phyloP scores from a whole-genome alignment of 2,113 vertebrate genomes.

The Oreochromis niloticus region DNA sequence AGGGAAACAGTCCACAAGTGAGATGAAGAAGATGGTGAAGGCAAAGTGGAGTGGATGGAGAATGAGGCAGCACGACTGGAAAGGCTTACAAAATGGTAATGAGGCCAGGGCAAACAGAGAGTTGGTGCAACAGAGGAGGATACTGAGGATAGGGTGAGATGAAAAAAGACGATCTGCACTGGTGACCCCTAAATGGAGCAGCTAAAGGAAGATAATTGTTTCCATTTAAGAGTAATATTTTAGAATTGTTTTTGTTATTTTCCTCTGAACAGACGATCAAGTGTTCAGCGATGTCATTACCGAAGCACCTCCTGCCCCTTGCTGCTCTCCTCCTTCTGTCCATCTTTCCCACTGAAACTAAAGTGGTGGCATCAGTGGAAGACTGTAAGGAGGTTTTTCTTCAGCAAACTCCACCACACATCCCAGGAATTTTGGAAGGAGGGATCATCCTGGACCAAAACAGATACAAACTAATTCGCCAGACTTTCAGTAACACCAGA shows the following conservation, averaged over 20 bases:
- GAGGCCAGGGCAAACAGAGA: neutral
- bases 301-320: neutral
- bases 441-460: neutral
- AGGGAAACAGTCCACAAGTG: rapidly evolving
- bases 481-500: neutral
- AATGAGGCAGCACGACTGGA: neutral
- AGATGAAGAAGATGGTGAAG: neutral
- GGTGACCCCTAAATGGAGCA: rapidly evolving
- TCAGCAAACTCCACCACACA: neutral
- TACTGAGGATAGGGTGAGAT: neutral
- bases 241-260: neutral
- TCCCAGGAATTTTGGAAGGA: neutral
- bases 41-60: neutral
- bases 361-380: neutral
- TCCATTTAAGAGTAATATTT: neutral
- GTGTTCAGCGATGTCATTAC: neutral
- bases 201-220: neutral
- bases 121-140: neutral
- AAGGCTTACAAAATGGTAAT: neutral
- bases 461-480: neutral
- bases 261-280: neutral
- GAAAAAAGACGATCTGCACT: neutral
- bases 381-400: neutral
- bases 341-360: neutral
- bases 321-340: neutral